Evolutionary conservation across 2,113 vertebrate genomes (phyloP).

Genomic region (Mormoops blainvillei): DNA sequence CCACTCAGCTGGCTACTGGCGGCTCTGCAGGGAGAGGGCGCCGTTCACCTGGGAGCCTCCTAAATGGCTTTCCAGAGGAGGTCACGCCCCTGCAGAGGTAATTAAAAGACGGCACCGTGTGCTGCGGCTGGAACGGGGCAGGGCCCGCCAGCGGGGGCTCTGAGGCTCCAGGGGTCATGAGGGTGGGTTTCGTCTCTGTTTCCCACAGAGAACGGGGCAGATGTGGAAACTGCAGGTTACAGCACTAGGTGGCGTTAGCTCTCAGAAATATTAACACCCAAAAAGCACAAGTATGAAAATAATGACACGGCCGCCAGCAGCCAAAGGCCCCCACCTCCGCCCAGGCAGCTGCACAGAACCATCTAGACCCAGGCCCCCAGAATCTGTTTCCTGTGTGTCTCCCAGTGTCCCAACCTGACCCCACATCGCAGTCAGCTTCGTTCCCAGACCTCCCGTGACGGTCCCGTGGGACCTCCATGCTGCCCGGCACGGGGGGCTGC

Average conservation of each 20-base stretch:
- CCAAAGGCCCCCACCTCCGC: rapidly evolving
- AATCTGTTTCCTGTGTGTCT: neutral
- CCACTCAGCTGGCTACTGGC: rapidly evolving
- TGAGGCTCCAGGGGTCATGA: rapidly evolving
- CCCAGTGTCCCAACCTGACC: rapidly evolving
- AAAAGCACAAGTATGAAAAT: rapidly evolving
- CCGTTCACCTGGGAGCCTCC: neutral
- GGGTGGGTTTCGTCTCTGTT: rapidly evolving
- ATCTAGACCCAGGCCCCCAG: neutral
- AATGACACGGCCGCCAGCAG: rapidly evolving
- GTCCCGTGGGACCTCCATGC: neutral
- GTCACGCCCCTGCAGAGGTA: neutral
- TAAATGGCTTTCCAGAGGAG: rapidly evolving
- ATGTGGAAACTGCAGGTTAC: rapidly evolving
- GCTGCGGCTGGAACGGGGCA: rapidly evolving
- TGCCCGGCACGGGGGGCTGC: rapidly evolving
- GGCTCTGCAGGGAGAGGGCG: rapidly evolving
- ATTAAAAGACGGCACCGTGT: rapidly evolving
- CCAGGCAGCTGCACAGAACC: neutral
- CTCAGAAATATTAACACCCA: neutral
- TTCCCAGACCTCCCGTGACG: neutral
- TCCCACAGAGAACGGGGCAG: neutral
- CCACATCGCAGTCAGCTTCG: rapidly evolving
- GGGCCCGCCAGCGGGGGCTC: neutral
- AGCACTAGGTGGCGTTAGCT: rapidly evolving